Evolutionary conservation across 1,140 invertebrate genomes (phyloP).

Genomic region (Physella acuta): DNA sequence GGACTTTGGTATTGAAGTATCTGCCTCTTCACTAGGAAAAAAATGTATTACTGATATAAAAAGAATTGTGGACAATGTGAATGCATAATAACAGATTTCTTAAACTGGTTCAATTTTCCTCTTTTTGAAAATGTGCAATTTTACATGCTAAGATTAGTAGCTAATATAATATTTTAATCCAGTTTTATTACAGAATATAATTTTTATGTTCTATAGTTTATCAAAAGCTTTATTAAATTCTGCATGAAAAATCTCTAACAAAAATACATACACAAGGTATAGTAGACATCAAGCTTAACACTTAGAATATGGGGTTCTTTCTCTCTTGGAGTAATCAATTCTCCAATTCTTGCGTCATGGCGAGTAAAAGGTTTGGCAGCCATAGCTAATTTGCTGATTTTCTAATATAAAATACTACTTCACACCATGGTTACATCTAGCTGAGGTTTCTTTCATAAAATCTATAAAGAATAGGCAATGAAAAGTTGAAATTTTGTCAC

Average conservation of each 20-base stretch:
- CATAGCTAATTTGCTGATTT: no score
- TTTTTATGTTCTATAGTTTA: not conserved
- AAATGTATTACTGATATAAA: not conserved
- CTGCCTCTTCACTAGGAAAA: conserved; percentile 82
- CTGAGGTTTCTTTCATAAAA: no score
- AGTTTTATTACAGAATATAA: conserved; percentile 11
- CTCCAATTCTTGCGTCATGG: not conserved
- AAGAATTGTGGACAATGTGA: not conserved
- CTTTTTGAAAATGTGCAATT: no score
- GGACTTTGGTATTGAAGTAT: conserved; percentile 89
- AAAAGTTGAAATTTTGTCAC: no score
- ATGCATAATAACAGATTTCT: not conserved
- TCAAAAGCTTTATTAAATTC: not conserved
- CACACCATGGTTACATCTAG: no score
- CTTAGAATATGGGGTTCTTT: conserved; percentile 21
- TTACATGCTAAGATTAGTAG: not conserved
- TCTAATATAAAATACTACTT: no score
- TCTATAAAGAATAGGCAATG: no score
- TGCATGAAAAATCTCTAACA: not conserved
- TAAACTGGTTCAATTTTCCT: not conserved
- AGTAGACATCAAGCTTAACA: conserved; percentile 15
- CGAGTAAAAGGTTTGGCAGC: no score
- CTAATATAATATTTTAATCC: conserved; percentile 2
- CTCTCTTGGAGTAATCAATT: not conserved
- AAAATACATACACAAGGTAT: conserved; percentile 11